These are phyloP conservation scores for Meta bourneti DNA, from an alignment of 2,888 invertebrate species.

Conservation along the genomic window DNA sequence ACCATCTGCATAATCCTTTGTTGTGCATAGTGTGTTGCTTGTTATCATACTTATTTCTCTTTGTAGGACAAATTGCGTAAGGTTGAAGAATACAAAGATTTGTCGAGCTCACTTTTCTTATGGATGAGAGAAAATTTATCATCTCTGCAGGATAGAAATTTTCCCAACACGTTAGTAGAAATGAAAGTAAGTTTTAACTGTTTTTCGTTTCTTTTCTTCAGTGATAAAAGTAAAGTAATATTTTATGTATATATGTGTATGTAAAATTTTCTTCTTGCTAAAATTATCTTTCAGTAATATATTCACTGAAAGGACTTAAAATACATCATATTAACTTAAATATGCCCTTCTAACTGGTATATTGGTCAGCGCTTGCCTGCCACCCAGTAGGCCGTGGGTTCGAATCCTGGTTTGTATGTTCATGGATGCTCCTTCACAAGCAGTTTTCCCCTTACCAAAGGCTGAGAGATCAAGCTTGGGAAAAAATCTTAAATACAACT, in stretches of 20 bases:
- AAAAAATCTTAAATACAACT: too few relatives aligned
- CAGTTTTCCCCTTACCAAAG: too few relatives aligned
- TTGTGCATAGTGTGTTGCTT: not conserved
- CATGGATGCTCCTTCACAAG: too few relatives aligned
- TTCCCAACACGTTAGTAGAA: conserved; percentile 95
- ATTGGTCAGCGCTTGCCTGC: too few relatives aligned
- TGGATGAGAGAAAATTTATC: conserved; percentile 96
- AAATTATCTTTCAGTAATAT: too few relatives aligned
- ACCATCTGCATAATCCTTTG: too few relatives aligned
- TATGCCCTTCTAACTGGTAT: not conserved
- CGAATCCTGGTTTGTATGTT: too few relatives aligned
- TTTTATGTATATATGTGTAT: too few relatives aligned
- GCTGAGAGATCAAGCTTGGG: too few relatives aligned
- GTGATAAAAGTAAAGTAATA: too few relatives aligned
- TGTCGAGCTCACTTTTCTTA: conserved; percentile 90
- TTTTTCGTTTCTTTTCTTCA: not conserved
- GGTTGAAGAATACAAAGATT: conserved; percentile 93
- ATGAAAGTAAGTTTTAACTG: conserved; percentile 87
- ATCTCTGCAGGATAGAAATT: conserved; percentile 92
- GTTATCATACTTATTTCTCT: not conserved
- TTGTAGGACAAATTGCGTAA: conserved; percentile 89
- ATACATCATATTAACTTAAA: not conserved
- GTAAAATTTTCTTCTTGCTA: too few relatives aligned
- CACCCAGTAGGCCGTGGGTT: too few relatives aligned
- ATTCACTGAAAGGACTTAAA: not conserved